Evolutionary conservation across 37 sponge, comb jelly and placozoan genomes (phyloP).

Genomic region (Axinella damicornis): DNA sequence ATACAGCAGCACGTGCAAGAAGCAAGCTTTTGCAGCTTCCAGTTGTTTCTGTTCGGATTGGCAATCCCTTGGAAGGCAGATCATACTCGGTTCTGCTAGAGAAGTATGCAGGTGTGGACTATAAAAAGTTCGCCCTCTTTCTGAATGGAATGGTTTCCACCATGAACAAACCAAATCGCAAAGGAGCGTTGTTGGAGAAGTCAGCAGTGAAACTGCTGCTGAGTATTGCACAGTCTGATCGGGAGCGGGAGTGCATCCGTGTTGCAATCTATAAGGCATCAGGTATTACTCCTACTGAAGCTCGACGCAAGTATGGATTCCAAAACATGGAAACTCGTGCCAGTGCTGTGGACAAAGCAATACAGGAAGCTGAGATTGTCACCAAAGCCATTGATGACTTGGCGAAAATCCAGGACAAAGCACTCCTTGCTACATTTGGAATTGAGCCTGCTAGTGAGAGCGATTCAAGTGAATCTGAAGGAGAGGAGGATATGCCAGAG

Average conservation of each 20-base stretch:
- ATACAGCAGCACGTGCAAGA: conserved; percentile 14
- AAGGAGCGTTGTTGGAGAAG: conserved; percentile 1
- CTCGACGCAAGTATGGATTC: conserved; percentile 40
- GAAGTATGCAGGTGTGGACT: neutral
- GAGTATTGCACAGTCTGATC: conserved; percentile 17
- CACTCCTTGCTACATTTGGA: conserved; percentile 11
- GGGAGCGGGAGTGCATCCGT: conserved; percentile 14
- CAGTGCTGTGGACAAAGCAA: conserved; percentile 23
- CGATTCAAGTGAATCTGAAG: conserved; percentile 9
- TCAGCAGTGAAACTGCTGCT: conserved; percentile 3
- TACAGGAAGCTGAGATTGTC: conserved; percentile 9
- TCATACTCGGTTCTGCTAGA: conserved; percentile 1
- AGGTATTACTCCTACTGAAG: conserved; percentile 9
- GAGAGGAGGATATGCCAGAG: neutral
- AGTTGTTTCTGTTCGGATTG: conserved; percentile 7
- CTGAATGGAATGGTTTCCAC: neutral
- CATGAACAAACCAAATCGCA: neutral
- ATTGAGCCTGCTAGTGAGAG: neutral
- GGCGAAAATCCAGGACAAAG: conserved; percentile 22
- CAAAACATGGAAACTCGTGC: conserved; percentile 29
- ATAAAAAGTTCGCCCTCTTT: neutral
- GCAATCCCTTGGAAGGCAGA: conserved; percentile 1
- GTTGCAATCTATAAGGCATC: conserved; percentile 17
- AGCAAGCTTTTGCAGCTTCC: conserved; percentile 27
- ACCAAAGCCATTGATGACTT: conserved; percentile 25